Evolutionary conservation across 2,113 vertebrate species (phyloP), one percentile per base, ranked within the genome.

Genomic region (Anhinga anhinga): DNA sequence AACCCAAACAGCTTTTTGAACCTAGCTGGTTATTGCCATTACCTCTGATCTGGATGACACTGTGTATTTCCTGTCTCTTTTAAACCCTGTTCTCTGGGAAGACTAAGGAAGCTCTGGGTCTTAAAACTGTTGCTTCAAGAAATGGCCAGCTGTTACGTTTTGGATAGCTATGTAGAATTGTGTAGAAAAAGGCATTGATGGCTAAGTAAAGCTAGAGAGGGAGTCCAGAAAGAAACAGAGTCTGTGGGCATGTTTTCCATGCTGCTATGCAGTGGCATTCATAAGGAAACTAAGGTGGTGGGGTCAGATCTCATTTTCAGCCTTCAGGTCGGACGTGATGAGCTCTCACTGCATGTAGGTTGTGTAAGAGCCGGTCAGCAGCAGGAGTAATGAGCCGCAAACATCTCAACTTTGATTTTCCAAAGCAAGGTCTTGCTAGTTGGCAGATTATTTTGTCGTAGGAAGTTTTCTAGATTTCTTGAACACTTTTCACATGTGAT

Each of bases 331-430:
- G 72, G 44, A 53, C 1, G 1, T 58, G 61, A 36, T 76, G 62
- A 82, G n/a, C 61, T 89, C 34, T 56, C 0, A 0, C 56, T 84
- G 69, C 20, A 38, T 0, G 4, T 74, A 63, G 38, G 20, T 11
- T 49, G 34, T 70, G 6, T 70, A 50, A 77, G 83, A 78, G 29
- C 38, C 16, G 21, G 56, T 55, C 56, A 65, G 29, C 47, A 85
- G 52, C 44, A 82, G 50, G 36, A 78, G 11, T 85, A 71, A 62
- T 56, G 21, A 94, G 23, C 47, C 63, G 56, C 47, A 78, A 42
- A 42, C 55, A 66, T 38, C 11, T 63, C n/a, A 52, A 5, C 18
- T 85, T 88, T 4, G 40, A 8, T 88, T 85, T 94, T 82, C 17
- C 20, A 56, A 83, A 67, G 11, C 23, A 26, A 25, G 14, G 21